phyloP scores from a whole-genome alignment of 2,888 invertebrate genomes.

The Brachypterus glaber region DNA sequence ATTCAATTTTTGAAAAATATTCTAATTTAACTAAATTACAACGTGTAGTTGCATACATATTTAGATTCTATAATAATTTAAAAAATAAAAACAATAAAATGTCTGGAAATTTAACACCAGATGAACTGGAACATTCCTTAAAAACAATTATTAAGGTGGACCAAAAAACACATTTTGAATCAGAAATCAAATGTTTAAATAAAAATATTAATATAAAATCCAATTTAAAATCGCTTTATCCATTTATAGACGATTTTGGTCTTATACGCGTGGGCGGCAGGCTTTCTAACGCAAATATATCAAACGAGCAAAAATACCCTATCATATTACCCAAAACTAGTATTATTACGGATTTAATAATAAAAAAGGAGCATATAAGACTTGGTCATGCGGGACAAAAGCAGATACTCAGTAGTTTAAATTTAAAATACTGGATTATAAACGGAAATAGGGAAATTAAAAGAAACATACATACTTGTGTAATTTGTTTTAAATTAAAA shows the following conservation, averaged over 20 bases:
- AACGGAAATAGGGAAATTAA: no score
- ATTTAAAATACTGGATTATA: no score
- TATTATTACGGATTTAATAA: no score
- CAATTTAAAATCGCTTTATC: slow-evolving; percentile 3
- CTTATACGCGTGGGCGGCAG: slow-evolving; percentile 11
- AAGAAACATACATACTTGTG: no score
- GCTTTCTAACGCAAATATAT: slow-evolving; percentile 4
- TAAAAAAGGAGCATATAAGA: no score
- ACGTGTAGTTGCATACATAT: slow-evolving; percentile 3
- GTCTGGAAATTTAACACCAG: background rate
- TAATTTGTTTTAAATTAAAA: no score
- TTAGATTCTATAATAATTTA: slow-evolving; percentile 4
- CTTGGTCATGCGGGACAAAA: no score
- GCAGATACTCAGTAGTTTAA: no score
- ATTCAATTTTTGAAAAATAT: slow-evolving; percentile 4
- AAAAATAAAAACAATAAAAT: background rate
- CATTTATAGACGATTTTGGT: slow-evolving; percentile 6
- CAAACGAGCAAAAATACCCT: slow-evolving; percentile 10
- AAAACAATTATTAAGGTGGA: slow-evolving; percentile 1
- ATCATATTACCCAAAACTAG: slow-evolving; percentile 12
- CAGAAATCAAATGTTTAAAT: slow-evolving; percentile 4
- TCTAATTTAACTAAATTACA: slow-evolving; percentile 4
- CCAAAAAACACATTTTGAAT: background rate
- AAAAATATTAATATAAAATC: background rate
- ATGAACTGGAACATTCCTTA: slow-evolving; percentile 3